phyloP scores from a whole-genome alignment of 23 tunicate genomes.

The Oikopleura dioica region DNA sequence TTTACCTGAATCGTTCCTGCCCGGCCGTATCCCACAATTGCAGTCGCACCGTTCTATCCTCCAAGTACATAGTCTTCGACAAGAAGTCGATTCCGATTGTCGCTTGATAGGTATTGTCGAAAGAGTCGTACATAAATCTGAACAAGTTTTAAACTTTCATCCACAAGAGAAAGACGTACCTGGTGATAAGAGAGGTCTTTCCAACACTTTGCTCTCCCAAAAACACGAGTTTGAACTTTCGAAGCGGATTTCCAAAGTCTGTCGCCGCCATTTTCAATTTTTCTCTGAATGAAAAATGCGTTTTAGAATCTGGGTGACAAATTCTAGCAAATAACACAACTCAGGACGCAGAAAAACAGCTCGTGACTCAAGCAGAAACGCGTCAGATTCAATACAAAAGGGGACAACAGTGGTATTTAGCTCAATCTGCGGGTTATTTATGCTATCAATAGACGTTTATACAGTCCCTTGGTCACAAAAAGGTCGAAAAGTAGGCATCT shows the following conservation, averaged over 20 bases:
- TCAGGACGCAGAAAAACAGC: too few relatives aligned
- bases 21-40: slow-evolving; percentile 12
- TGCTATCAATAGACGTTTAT: too few relatives aligned
- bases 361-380: too few relatives aligned
- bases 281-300: not conserved
- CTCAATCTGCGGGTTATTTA: too few relatives aligned
- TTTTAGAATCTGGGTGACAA: too few relatives aligned
- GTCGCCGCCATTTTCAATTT: not conserved
- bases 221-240: slow-evolving; percentile 1
- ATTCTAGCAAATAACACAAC: too few relatives aligned
- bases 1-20: slow-evolving; percentile 7
- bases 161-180: too few relatives aligned
- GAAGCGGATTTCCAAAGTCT: not conserved
- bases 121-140: slow-evolving; percentile 10
- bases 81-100: slow-evolving; percentile 12
- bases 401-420: too few relatives aligned
- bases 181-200: not conserved
- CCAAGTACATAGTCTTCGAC: not conserved
- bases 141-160: too few relatives aligned
- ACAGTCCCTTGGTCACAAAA: too few relatives aligned
- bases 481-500: too few relatives aligned
- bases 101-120: slow-evolving; percentile 10
- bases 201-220: slow-evolving; percentile 3
- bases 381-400: too few relatives aligned
- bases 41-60: not conserved